Conservation (phyloP, 1,140 invertebrate species). For the Idris sp. region DNA sequence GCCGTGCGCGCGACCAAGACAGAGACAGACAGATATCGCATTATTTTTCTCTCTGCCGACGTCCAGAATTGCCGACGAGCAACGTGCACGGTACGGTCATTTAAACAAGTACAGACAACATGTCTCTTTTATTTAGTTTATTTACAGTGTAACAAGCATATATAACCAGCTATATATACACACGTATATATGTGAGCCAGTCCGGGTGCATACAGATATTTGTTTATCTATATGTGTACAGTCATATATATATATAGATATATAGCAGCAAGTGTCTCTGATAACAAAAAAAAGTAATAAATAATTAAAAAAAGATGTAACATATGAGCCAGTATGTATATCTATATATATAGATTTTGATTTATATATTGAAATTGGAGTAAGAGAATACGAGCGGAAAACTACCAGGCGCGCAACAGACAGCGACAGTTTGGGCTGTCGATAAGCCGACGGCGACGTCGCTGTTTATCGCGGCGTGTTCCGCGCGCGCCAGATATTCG, state of each 20-base stretch:
- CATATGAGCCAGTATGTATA: slow-evolving; percentile 1
- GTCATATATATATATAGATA: too few relatives aligned
- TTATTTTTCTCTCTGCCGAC: slow-evolving; percentile 53
- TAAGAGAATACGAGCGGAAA: slow-evolving; percentile 33
- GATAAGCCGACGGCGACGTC: slow-evolving; percentile 46
- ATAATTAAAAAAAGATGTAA: too few relatives aligned
- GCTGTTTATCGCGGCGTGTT: slow-evolving; percentile 42
- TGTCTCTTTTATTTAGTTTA: slow-evolving; percentile 15
- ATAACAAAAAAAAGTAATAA: too few relatives aligned
- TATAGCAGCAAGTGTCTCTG: too few relatives aligned
- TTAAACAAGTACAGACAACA: slow-evolving; percentile 20
- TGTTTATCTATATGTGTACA: too few relatives aligned
- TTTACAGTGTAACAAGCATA: slow-evolving; percentile 3
- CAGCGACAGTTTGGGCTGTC: slow-evolving; percentile 19
- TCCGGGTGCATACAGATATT: too few relatives aligned
- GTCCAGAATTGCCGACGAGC: slow-evolving; percentile 60
- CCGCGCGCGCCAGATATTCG: slow-evolving; percentile 21
- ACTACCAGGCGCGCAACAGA: slow-evolving; percentile 31
- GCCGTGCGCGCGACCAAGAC: slow-evolving; percentile 51
- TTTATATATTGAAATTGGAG: too few relatives aligned
- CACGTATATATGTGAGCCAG: too few relatives aligned
- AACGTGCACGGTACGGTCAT: slow-evolving; percentile 68
- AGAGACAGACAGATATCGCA: slow-evolving; percentile 44
- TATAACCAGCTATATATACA: too few relatives aligned
- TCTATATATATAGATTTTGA: slow-evolving; percentile 8